A percentile compares a stretch with the other conserved stretches of the same genome.
These are phyloP conservation scores for Phaethon lepturus DNA, from an alignment of 2,113 vertebrate species.

Conservation along the genomic window DNA sequence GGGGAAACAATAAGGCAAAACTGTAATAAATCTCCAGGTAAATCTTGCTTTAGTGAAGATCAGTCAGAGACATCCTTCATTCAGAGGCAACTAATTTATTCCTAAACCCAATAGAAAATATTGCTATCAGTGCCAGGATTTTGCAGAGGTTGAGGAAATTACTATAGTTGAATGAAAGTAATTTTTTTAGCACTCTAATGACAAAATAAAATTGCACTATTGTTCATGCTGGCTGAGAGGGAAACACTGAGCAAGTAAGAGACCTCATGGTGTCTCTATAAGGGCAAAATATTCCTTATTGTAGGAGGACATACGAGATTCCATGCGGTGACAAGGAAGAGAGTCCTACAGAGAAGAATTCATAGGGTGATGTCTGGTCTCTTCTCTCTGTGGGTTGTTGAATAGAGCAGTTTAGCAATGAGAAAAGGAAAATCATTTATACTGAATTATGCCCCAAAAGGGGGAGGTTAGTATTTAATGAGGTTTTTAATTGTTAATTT, in stretches of 20 bases:
- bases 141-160: slow-evolving; percentile 19
- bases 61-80: slow-evolving; percentile 43
- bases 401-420: neutral
- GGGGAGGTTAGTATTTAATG: neutral
- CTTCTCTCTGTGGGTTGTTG: neutral
- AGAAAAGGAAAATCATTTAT: neutral
- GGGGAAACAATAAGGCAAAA: slow-evolving; percentile 59
- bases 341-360: neutral
- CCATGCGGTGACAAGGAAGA: neutral
- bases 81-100: slow-evolving; percentile 47
- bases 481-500: neutral
- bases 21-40: slow-evolving; percentile 69
- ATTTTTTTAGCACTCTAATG: neutral
- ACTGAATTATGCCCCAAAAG: neutral
- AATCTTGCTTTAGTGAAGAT: slow-evolving; percentile 52
- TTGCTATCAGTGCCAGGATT: neutral
- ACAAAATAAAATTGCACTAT: neutral
- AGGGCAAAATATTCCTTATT: neutral
- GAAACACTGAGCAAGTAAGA: neutral
- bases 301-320: neutral
- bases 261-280: neutral
- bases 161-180: neutral
- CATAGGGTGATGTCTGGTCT: neutral
- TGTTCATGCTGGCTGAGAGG: neutral
- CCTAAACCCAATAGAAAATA: slow-evolving; percentile 26